These are phyloP conservation scores for Aplocera efformata DNA, from an alignment of 2,888 invertebrate species.

Conservation along the genomic window DNA sequence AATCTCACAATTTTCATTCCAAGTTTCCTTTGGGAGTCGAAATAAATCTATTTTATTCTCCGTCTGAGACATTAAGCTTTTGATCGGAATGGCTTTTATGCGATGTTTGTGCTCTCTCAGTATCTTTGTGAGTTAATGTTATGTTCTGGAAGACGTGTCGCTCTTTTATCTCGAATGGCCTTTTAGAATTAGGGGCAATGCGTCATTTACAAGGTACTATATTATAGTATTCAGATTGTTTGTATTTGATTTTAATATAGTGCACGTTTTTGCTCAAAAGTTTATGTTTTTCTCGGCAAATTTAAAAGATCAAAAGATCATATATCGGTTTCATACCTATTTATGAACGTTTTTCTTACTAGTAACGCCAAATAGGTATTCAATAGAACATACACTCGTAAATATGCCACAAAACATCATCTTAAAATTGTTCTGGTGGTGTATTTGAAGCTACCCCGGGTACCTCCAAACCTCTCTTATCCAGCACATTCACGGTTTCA, in stretches of 20 bases:
- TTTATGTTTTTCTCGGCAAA: too few species aligned
- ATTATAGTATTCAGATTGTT: constrained; percentile 29
- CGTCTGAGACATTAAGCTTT: constrained; percentile 68
- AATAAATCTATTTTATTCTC: constrained; percentile 73
- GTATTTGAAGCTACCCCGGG: too few species aligned
- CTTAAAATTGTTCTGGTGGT: too few species aligned
- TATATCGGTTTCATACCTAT: too few species aligned
- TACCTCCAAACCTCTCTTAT: constrained; percentile 16
- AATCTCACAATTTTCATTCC: constrained; percentile 75
- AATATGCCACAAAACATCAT: too few species aligned
- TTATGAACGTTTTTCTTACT: too few species aligned
- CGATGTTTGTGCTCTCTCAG: constrained; percentile 70
- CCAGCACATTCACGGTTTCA: constrained; percentile 39
- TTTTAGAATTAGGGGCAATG: constrained; percentile 38
- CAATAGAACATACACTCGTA: too few species aligned
- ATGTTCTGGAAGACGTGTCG: constrained; percentile 58
- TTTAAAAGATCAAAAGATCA: too few species aligned
- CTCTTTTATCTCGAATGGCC: constrained; percentile 41
- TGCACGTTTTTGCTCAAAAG: constrained; percentile 4
- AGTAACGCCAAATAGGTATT: too few species aligned
- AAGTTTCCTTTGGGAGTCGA: constrained; percentile 62
- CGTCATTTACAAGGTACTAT: constrained; percentile 37
- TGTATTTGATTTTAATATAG: constrained; percentile 40
- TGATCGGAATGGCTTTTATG: constrained; percentile 76
- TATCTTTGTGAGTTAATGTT: constrained; percentile 66